Conservation (phyloP, 2,888 invertebrate genomes). For the Eristalinus sepulchralis region DNA sequence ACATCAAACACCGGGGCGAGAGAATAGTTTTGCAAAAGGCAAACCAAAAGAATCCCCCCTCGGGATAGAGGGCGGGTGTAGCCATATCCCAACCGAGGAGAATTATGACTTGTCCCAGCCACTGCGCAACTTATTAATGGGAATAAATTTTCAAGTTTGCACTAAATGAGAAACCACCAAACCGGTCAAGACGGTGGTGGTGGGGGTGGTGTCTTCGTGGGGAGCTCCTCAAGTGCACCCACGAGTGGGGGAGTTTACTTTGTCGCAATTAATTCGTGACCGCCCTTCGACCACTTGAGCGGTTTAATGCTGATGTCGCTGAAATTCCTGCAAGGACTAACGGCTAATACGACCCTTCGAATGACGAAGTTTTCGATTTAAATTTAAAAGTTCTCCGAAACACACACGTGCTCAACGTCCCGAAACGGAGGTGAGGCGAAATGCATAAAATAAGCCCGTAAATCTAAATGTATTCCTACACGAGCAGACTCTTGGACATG, state of each 20-base stretch:
- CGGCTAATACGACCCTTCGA: too few species aligned
- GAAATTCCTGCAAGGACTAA: too few species aligned
- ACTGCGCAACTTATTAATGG: conserved; percentile 48
- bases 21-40: conserved; percentile 61
- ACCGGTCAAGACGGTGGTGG: conserved; percentile 12
- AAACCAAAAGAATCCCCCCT: conserved; percentile 58
- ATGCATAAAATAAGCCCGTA: neutral
- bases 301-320: too few species aligned
- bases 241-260: conserved; percentile 38
- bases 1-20: conserved; percentile 51
- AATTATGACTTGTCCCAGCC: conserved; percentile 33
- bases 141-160: conserved; percentile 66
- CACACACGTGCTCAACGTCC: neutral
- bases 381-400: neutral
- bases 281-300: conserved; percentile 21
- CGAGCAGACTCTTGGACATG: neutral
- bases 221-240: conserved; percentile 10
- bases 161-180: conserved; percentile 55
- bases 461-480: neutral
- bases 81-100: conserved; percentile 4
- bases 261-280: conserved; percentile 53
- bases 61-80: conserved; percentile 34
- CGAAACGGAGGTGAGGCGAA: neutral
- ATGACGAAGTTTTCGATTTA: neutral
- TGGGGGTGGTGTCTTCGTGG: neutral